Conservation (phyloP, 2,797 vertebrate species). For the Glossophaga mutica region DNA sequence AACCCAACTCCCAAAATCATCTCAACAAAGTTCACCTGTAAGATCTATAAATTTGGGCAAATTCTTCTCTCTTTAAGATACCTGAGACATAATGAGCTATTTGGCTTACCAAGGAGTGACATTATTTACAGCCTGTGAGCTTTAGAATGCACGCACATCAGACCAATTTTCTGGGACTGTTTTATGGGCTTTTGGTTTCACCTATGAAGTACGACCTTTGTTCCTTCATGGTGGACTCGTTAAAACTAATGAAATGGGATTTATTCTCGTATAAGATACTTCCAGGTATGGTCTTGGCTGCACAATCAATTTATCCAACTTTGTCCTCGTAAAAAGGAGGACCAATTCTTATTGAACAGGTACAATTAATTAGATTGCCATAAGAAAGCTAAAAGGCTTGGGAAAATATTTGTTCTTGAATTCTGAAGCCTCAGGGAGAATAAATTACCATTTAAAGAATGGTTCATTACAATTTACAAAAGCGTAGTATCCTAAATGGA, state of each 20-base stretch:
- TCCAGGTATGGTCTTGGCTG: not conserved
- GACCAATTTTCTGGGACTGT: not conserved
- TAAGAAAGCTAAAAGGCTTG: not conserved
- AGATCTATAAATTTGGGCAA: not conserved
- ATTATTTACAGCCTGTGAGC: not conserved
- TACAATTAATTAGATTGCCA: not conserved
- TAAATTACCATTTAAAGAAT: not conserved
- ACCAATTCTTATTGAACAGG: not conserved
- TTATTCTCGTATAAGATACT: not conserved
- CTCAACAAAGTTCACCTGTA: not conserved
- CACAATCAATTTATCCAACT: not conserved
- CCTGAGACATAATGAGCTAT: not conserved
- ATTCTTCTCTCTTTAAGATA: not conserved
- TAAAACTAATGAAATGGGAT: not conserved
- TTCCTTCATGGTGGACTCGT: not conserved
- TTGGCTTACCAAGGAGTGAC: not conserved
- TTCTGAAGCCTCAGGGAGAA: not conserved
- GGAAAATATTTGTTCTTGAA: not conserved
- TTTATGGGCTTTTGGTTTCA: not conserved
- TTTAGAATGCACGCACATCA: not conserved
- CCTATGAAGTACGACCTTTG: not conserved
- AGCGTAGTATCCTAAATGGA: not conserved
- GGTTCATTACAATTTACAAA: not conserved
- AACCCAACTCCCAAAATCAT: slow-evolving; percentile 6
- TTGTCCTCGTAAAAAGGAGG: not conserved